Conservation (phyloP, 2,113 vertebrate genomes). For the Mus pahari region DNA sequence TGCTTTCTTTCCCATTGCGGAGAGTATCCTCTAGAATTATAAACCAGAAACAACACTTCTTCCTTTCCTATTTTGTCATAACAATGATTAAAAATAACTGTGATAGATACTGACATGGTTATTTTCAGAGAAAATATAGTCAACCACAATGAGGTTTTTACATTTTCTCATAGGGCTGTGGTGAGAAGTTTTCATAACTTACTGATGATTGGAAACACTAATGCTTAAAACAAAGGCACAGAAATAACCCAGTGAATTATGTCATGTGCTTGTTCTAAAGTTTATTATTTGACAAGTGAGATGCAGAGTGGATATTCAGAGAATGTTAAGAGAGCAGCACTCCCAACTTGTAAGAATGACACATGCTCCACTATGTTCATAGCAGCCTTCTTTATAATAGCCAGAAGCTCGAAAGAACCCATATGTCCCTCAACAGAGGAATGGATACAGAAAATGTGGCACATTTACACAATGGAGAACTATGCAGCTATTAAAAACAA, state of each 20-base stretch:
- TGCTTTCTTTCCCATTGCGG: neutral
- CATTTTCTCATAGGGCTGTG: neutral
- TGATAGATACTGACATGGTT: fast-evolving
- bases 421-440: no score
- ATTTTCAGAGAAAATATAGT: neutral
- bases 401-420: no score
- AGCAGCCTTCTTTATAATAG: no score
- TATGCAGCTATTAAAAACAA: no score
- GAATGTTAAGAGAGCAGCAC: neutral
- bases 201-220: neutral
- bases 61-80: neutral
- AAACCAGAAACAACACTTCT: no score
- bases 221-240: neutral
- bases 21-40: neutral
- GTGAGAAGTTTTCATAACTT: neutral
- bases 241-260: neutral
- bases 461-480: no score
- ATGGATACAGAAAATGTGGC: no score
- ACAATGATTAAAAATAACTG: neutral
- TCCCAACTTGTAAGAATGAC: no score
- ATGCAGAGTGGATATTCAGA: fast-evolving
- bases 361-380: no score
- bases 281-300: neutral
- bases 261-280: neutral
- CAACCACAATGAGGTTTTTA: neutral